These are phyloP conservation scores for Drosophila lowei DNA, from an alignment of 1,140 invertebrate species.

Conservation along the genomic window DNA sequence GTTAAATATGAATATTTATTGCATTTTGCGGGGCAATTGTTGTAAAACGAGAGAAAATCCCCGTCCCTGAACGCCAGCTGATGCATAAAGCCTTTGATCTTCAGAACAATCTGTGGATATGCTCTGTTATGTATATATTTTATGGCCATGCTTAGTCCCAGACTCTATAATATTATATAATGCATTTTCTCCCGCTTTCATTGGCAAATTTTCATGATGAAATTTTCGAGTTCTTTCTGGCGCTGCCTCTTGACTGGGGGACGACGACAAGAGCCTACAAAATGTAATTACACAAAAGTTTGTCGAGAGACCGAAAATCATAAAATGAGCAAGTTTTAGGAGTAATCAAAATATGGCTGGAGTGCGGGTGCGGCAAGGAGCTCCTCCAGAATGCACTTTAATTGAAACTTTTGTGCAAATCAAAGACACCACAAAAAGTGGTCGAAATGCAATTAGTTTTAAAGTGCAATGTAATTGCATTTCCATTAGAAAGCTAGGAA, in stretches of 20 bases:
- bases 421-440: slow-evolving; percentile 23
- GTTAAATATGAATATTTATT: slow-evolving; percentile 80
- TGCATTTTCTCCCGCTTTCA: slow-evolving; percentile 16
- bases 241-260: slow-evolving; percentile 1
- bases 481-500: slow-evolving; percentile 37
- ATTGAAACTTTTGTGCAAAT: slow-evolving; percentile 53
- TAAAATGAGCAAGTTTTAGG: slow-evolving; percentile 40
- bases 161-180: neutral
- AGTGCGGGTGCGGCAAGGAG: neutral
- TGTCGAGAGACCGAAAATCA: slow-evolving; percentile 34
- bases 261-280: slow-evolving; percentile 11
- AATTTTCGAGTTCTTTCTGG: neutral
- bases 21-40: slow-evolving; percentile 44
- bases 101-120: slow-evolving; percentile 19
- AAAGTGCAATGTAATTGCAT: slow-evolving; percentile 52
- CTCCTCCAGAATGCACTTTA: slow-evolving; percentile 46
- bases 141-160: slow-evolving; percentile 14
- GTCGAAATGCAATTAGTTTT: slow-evolving; percentile 61
- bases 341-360: slow-evolving; percentile 26
- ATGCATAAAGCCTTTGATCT: slow-evolving; percentile 43
- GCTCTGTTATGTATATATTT: slow-evolving; percentile 24
- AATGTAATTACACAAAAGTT: slow-evolving; percentile 52
- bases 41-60: slow-evolving; percentile 3
- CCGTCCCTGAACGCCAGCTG: slow-evolving; percentile 27
- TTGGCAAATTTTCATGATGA: slow-evolving; percentile 35